These are phyloP conservation scores for Poeciliopsis gracilis DNA, from an alignment of 2,797 vertebrate species.

Conservation along the genomic window DNA sequence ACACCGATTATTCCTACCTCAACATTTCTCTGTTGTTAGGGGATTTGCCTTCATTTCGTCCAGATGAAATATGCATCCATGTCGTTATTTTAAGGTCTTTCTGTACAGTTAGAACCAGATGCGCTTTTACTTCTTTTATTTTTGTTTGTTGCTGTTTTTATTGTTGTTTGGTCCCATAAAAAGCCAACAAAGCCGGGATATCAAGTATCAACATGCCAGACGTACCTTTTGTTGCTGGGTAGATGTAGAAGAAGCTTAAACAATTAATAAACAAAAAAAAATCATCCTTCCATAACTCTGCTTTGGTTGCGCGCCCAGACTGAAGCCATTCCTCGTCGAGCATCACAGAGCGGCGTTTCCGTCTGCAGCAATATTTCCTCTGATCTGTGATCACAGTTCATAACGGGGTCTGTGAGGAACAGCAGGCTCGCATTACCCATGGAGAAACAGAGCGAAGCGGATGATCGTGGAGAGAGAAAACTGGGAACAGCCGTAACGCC, in stretches of 20 bases:
- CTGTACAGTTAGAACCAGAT: neutral
- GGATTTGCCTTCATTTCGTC: neutral
- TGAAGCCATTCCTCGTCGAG: neutral
- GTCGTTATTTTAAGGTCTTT: neutral
- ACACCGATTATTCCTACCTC: constrained; percentile 1
- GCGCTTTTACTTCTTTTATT: neutral
- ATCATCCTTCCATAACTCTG: neutral
- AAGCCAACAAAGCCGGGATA: neutral
- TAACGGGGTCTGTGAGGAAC: neutral
- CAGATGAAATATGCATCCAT: neutral
- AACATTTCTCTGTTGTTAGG: neutral
- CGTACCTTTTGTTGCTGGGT: neutral
- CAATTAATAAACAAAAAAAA: neutral
- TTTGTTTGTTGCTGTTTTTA: neutral
- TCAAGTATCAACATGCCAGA: neutral
- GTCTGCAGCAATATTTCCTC: neutral
- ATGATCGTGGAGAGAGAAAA: neutral
- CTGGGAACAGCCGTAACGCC: neutral
- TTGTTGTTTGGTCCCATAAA: neutral
- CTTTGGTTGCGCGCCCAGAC: neutral
- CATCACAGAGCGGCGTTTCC: neutral
- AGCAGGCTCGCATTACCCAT: neutral
- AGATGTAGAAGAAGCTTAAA: neutral
- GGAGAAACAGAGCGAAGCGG: neutral
- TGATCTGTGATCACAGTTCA: constrained; percentile 7